These are phyloP conservation scores for Melipona quadrifasciata DNA, from an alignment of 1,140 invertebrate genomes.

Conservation along the genomic window DNA sequence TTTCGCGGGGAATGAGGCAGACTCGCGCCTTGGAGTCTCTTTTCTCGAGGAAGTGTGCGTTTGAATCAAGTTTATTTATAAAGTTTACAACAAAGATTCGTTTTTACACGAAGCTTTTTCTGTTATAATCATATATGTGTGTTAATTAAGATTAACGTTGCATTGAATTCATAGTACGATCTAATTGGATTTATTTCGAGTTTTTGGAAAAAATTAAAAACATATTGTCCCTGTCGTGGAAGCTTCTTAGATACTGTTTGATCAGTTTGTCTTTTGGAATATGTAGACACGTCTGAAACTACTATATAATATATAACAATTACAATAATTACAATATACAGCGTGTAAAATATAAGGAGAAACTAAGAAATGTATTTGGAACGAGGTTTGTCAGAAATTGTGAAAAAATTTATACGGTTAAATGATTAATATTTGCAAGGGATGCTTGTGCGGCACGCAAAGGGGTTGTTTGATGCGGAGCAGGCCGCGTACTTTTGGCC, in stretches of 20 bases:
- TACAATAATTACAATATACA: background rate
- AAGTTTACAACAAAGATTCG: no score
- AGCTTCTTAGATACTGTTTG: background rate
- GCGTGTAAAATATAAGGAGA: background rate
- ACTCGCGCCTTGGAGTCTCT: no score
- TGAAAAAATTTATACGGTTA: background rate
- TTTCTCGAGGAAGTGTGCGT: no score
- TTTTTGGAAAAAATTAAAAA: no score
- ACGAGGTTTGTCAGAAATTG: background rate
- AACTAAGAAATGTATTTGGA: background rate
- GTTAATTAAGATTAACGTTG: no score
- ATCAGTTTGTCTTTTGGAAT: background rate
- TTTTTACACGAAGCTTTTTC: no score
- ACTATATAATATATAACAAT: background rate
- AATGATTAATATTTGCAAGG: background rate
- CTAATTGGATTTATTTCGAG: no score
- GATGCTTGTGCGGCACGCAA: background rate
- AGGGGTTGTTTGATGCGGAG: background rate
- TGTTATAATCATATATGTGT: no score
- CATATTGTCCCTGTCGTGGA: background rate
- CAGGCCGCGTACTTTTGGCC: constrained; percentile 61
- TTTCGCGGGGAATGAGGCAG: no score
- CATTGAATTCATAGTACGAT: no score
- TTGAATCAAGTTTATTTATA: no score
- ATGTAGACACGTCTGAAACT: background rate